phyloP scores from a whole-genome alignment of 2,113 vertebrate species.

The Columba livia region DNA sequence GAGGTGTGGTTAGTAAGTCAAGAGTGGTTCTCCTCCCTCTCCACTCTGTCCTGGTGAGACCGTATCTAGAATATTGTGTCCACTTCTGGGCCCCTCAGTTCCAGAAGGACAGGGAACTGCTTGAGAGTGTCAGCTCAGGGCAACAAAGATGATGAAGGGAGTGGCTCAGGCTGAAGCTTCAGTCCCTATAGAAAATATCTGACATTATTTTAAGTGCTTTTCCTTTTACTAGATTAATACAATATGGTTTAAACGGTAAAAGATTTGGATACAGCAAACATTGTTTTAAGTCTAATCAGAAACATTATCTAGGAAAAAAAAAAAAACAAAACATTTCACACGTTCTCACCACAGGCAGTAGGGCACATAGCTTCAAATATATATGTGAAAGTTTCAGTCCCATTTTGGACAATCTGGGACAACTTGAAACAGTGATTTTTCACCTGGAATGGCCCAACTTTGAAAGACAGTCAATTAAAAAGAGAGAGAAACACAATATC shows the following conservation, averaged over 20 bases:
- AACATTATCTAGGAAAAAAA: not conserved
- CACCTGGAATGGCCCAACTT: not conserved
- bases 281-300: not conserved
- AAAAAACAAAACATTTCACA: not conserved
- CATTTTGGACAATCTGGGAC: not conserved
- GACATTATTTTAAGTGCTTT: not conserved
- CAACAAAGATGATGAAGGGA: too few relatives aligned
- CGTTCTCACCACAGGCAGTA: not conserved
- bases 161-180: not conserved
- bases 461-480: not conserved
- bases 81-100: too few relatives aligned
- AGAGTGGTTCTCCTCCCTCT: too few relatives aligned
- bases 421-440: not conserved
- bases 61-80: too few relatives aligned
- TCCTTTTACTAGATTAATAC: not conserved
- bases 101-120: too few relatives aligned
- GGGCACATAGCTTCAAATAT: fast-evolving
- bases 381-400: not conserved
- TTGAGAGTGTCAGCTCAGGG: too few relatives aligned
- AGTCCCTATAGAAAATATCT: not conserved
- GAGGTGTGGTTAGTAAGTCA: too few relatives aligned
- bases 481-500: not conserved
- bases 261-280: not conserved
- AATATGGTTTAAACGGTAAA: not conserved
- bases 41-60: too few relatives aligned